A percentile compares a stretch with the other conserved stretches of the same genome.
Evolutionary conservation across 1,140 invertebrate genomes (phyloP).

Genomic region (Drosophila nikananu): DNA sequence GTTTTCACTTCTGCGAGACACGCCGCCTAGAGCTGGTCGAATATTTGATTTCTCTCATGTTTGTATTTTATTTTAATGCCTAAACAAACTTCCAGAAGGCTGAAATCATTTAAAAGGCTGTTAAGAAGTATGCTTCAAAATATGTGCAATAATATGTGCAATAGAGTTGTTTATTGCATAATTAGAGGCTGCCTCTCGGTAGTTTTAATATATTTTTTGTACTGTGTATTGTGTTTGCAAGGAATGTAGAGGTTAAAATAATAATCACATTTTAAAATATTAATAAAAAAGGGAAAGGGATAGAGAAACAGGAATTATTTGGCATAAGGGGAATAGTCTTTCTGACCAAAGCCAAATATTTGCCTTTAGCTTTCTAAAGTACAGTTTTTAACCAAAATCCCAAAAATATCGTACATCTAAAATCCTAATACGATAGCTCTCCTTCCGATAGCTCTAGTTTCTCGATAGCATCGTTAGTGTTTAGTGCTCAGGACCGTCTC

Average conservation of each 20-base stretch:
- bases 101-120: background rate
- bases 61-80: background rate
- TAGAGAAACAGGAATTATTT: background rate
- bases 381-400: background rate
- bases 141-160: background rate
- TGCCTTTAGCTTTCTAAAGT: background rate
- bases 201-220: background rate
- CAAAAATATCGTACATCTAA: background rate
- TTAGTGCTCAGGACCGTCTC: background rate
- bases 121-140: background rate
- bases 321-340: background rate
- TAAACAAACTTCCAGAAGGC: no score
- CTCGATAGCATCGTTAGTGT: background rate
- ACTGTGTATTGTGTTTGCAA: no score
- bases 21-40: background rate
- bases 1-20: conserved; percentile 10
- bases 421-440: background rate
- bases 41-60: background rate
- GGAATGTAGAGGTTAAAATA: no score
- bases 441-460: background rate
- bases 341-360: background rate
- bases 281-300: no score
- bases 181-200: no score
- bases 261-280: no score
- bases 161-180: background rate